phyloP scores from a whole-genome alignment of 2,113 vertebrate species.

The Centropristis striata region DNA sequence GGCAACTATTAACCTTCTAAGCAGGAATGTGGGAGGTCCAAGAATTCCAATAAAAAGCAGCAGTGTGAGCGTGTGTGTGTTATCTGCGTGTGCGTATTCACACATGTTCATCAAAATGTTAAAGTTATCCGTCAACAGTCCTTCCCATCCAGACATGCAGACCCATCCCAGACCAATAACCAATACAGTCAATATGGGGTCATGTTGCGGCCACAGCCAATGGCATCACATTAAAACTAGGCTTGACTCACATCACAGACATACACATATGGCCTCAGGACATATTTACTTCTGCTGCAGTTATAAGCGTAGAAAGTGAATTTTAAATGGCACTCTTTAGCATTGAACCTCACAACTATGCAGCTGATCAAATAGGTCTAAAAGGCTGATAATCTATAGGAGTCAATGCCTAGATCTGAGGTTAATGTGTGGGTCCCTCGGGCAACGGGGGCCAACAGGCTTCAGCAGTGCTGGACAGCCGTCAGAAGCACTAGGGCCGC shows the following conservation, averaged over 20 bases:
- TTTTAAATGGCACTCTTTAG: constrained; percentile 48
- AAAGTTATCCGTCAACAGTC: constrained; percentile 63
- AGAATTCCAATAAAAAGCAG: constrained; percentile 85
- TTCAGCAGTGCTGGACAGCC: constrained; percentile 23
- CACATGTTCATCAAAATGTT: constrained; percentile 63
- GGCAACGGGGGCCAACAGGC: neutral
- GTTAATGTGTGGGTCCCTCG: constrained; percentile 45
- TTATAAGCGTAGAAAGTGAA: constrained; percentile 25
- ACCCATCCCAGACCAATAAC: constrained; percentile 54
- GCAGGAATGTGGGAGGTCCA: constrained; percentile 87
- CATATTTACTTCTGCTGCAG: constrained; percentile 41
- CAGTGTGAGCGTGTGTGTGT: constrained; percentile 23
- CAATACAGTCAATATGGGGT: constrained; percentile 58
- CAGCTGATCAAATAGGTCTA: constrained; percentile 36
- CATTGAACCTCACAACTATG: neutral
- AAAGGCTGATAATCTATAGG: constrained; percentile 42
- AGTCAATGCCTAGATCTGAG: constrained; percentile 30
- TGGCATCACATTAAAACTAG: constrained; percentile 57
- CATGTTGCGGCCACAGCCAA: constrained; percentile 46
- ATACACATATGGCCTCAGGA: constrained; percentile 33
- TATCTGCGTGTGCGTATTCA: constrained; percentile 38
- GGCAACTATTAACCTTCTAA: constrained; percentile 86
- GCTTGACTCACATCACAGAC: constrained; percentile 24
- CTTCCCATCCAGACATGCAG: constrained; percentile 38
- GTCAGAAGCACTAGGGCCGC: constrained; percentile 37